Base-by-base conservation (phyloP, 2,888 invertebrate genomes). In the Idaea straminata region DNA sequence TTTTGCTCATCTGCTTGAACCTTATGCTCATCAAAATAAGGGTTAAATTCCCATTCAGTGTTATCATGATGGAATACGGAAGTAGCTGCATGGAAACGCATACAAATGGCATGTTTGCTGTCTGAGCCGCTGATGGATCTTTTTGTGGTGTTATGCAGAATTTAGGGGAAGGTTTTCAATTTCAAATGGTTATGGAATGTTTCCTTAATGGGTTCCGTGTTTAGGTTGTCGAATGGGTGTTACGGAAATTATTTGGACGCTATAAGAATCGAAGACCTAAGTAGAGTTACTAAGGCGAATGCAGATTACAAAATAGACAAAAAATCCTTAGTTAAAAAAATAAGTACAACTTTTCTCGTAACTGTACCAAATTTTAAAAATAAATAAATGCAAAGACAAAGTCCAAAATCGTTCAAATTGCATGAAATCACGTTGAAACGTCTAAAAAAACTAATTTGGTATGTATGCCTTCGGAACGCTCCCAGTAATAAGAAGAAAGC, bases 41-140 rank as follows among this genome's bases (percentile, higher is more conserved):
- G 47, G 13, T 13, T 47, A 7, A 7, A 47, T 10, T 47, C 13
- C 47, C 2, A 47, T 13, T 7, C 4, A 0, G 10, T 47, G 47
- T 47, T 47, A 47, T 47, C 10, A 47, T 10, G 47, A 47, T 47
- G 13, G 47, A 47, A 47, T 47, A 47, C 65, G 64, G 66, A 66
- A 68, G 74, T 79, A 78, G 77, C 76, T 80, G 82, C 78, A 77
- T 70, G 70, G 76, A 77, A 81, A 81, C 74, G 78, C 80, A 82
- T 81, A 83, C 80, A 83, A 83, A 83, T 78, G 79, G 72, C 67
- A 68, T 82, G 83, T 81, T 83, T 83, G 80, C 81, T 77, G 83
- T 82, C 83, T 80, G 72, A 73, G 71, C 68, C 80, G 83, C 80
- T 77, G 77, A 80, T 78, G 69, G 62, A 64, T 66, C 70, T 73